phyloP scores from a whole-genome alignment of 2,888 invertebrate genomes.

The Caenorhabditis imperialis region DNA sequence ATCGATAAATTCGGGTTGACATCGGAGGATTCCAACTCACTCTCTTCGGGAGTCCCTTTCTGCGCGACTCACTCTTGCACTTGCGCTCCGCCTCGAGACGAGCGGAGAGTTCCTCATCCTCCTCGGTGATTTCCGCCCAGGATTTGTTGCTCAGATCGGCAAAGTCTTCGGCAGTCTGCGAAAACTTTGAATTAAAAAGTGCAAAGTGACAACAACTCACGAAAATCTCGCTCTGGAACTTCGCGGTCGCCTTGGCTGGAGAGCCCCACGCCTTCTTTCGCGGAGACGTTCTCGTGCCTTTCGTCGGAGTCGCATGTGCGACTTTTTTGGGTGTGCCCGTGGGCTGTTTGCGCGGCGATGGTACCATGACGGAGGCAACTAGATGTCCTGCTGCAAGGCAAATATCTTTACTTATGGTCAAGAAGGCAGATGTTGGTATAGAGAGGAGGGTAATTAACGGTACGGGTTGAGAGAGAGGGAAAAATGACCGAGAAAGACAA shows the following conservation, averaged over 20 bases:
- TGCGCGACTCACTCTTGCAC: conserved; percentile 53
- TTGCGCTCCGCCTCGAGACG: conserved; percentile 23
- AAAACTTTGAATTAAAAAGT: background rate
- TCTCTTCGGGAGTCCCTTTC: conserved; percentile 52
- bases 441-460: background rate
- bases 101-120: conserved; percentile 45
- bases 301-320: conserved; percentile 48
- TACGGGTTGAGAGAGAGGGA: background rate
- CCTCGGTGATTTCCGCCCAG: conserved; percentile 67
- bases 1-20: background rate
- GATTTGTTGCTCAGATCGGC: conserved; percentile 63
- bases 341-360: conserved; percentile 46
- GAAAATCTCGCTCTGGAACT: conserved; percentile 44
- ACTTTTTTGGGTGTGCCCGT: conserved; percentile 42
- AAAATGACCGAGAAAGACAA: background rate
- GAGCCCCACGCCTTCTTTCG: conserved; percentile 68
- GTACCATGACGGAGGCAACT: conserved; percentile 33
- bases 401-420: too few species aligned
- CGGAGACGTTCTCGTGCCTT: conserved; percentile 59
- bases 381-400: conserved; percentile 10
- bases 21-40: conserved; percentile 10
- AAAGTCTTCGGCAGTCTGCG: conserved; percentile 57
- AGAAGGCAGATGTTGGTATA: too few species aligned
- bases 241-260: conserved; percentile 49
- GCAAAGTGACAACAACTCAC: too few species aligned